A percentile compares a stretch with the other conserved stretches of the same genome.
Evolutionary conservation across 2,797 vertebrate genomes (phyloP).

Genomic region (Malurus leucopterus): DNA sequence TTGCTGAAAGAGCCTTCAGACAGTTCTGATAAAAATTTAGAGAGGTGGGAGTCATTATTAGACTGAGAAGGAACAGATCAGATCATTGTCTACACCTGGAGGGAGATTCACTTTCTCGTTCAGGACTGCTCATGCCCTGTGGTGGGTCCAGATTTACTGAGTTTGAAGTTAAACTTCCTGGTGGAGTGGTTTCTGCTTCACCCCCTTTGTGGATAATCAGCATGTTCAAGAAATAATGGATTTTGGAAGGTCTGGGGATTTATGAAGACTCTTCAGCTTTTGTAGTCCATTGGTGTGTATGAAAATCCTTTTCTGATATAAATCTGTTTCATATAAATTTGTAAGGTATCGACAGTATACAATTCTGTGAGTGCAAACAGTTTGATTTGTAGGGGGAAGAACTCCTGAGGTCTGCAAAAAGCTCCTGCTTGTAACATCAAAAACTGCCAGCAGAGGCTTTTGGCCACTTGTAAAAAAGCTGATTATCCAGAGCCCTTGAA

Average conservation of each 20-base stretch:
- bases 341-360: accelerated
- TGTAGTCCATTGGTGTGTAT: accelerated
- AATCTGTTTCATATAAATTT: background rate
- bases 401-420: background rate
- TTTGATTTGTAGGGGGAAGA: background rate
- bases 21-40: background rate
- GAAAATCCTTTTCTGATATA: background rate
- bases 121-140: accelerated
- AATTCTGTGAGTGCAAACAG: accelerated
- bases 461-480: background rate
- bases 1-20: background rate
- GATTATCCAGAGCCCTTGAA: background rate
- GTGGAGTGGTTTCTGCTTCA: background rate
- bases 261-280: background rate
- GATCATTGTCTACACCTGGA: background rate
- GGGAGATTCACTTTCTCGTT: background rate
- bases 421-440: background rate
- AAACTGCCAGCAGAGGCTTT: background rate
- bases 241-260: background rate
- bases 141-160: accelerated
- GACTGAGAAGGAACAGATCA: background rate
- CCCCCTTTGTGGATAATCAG: accelerated
- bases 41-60: background rate
- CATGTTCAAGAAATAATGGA: background rate
- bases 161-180: background rate